Base-by-base conservation (phyloP, 2,888 invertebrate genomes). In the Plebejus anna region DNA sequence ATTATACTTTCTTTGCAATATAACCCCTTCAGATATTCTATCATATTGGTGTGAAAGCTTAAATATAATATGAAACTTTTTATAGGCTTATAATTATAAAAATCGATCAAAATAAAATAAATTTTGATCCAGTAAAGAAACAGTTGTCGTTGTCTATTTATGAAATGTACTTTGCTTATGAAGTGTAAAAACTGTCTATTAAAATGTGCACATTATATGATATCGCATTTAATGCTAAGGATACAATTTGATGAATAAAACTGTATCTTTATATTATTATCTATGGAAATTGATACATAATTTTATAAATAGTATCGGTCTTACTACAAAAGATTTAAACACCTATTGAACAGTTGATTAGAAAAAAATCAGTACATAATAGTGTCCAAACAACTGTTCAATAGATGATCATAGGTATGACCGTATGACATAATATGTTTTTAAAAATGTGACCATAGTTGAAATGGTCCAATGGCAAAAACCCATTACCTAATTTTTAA, bases 81-180 rank as follows among this genome's bases (percentile, higher is more conserved):
- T 66, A 66, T 66, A 28, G 11, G 1, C 11, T 1, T 66, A 4
- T 16, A 32, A 32, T 7, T n/a, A 22, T 22, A 36, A 66, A 66
- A 66, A 28, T 28, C 16, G 13, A 36, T 66, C 32, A 16, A 66
- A 66, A 61, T 57, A 5, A 57, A 4, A n/a, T 11, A 61, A 61
- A 66, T 66, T 66, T 66, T 13, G 32, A 66, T 66, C 13, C 0
- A 11, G 13, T 36, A 66, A 28, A 66, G 61, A 61, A 61, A 61
- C 13, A 66, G 13, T 55, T 11, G 66, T 66, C 13, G 66, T 32
- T 66, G 66, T 66, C 66, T 66, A 66, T 66, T 66, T 66, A 66
- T 32, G 13, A 66, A 66, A 32, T 32, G 11, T 61, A 28, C 28
- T 61, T 61, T 66, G 66, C 66, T 66, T 66, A 66, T 28, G 3